Evolutionary conservation across 2,888 invertebrate genomes (phyloP).

Genomic region (Cylloceria caligata): DNA sequence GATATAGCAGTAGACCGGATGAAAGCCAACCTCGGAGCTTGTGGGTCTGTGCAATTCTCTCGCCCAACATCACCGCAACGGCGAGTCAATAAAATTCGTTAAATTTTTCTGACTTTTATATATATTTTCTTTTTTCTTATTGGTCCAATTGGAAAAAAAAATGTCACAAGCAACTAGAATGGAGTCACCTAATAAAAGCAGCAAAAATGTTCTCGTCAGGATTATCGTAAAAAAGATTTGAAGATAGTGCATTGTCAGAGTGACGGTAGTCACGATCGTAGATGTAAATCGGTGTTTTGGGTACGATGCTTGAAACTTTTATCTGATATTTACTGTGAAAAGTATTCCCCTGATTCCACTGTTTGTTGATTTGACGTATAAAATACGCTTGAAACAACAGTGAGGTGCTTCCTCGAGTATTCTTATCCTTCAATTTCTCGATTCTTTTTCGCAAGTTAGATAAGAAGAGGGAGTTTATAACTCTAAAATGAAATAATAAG

Average conservation of each 20-base stretch:
- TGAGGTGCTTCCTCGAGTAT: conserved; percentile 11
- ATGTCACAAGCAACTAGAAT: conserved; percentile 23
- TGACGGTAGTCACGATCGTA: conserved; percentile 6
- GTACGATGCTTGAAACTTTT: conserved; percentile 33
- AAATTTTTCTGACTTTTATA: conserved; percentile 7
- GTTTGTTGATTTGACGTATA: conserved; percentile 4
- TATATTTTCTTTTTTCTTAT: conserved; percentile 6
- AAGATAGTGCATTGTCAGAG: not conserved
- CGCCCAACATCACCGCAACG: conserved; percentile 19
- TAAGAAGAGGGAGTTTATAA: not conserved
- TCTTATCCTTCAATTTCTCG: too few species aligned
- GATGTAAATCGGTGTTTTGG: conserved; percentile 24
- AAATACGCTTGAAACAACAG: not conserved
- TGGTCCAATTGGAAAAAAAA: conserved; percentile 1
- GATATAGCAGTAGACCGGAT: conserved; percentile 5
- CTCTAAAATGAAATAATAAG: conserved; percentile 17
- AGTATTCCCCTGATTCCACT: conserved; percentile 24
- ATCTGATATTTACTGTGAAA: not conserved
- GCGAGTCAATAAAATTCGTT: conserved; percentile 18
- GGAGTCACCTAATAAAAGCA: conserved; percentile 11
- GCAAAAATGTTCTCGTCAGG: not conserved
- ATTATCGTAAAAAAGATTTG: not conserved
- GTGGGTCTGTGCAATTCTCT: conserved; percentile 17
- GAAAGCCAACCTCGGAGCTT: conserved; percentile 6
- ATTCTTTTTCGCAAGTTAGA: not conserved